These are phyloP conservation scores for Danio choprae DNA, from an alignment of 2,797 vertebrate species.

Conservation along the genomic window DNA sequence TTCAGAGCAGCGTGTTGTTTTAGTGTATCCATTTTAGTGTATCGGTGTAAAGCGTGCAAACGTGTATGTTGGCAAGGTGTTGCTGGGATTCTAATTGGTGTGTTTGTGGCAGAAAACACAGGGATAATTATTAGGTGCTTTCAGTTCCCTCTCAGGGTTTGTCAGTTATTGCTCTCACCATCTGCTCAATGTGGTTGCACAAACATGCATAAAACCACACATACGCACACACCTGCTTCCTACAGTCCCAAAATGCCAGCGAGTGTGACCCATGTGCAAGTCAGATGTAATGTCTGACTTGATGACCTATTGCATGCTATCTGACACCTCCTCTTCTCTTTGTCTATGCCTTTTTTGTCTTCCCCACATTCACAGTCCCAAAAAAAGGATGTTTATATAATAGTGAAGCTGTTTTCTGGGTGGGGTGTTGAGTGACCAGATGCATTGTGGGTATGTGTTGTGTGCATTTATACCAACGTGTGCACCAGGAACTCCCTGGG, in stretches of 20 bases:
- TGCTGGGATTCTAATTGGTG: conserved; percentile 51
- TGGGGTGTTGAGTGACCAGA: conserved; percentile 25
- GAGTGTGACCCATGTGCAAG: conserved; percentile 52
- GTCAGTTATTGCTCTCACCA: conserved; percentile 59
- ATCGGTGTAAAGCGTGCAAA: conserved; percentile 29
- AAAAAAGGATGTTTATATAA: conserved; percentile 39
- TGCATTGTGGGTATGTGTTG: conserved; percentile 28
- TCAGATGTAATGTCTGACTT: conserved; percentile 49
- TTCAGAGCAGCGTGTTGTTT: conserved; percentile 30
- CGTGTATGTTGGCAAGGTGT: conserved; percentile 36
- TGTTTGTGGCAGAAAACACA: conserved; percentile 53
- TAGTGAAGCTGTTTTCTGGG: conserved; percentile 31
- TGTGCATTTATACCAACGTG: conserved; percentile 9
- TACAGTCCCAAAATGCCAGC: conserved; percentile 43
- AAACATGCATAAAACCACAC: conserved; percentile 42
- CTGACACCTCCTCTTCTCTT: conserved; percentile 46
- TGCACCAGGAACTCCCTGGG: conserved; percentile 20
- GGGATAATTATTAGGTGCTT: conserved; percentile 62
- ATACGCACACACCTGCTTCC: conserved; percentile 46
- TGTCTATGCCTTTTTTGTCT: conserved; percentile 39
- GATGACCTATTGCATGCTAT: conserved; percentile 52
- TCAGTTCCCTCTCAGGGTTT: conserved; percentile 60
- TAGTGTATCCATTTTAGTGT: conserved; percentile 43
- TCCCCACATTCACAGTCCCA: conserved; percentile 29
- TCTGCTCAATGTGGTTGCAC: conserved; percentile 52